phyloP scores from a whole-genome alignment of 2,888 invertebrate species.

The Phalera bucephala region DNA sequence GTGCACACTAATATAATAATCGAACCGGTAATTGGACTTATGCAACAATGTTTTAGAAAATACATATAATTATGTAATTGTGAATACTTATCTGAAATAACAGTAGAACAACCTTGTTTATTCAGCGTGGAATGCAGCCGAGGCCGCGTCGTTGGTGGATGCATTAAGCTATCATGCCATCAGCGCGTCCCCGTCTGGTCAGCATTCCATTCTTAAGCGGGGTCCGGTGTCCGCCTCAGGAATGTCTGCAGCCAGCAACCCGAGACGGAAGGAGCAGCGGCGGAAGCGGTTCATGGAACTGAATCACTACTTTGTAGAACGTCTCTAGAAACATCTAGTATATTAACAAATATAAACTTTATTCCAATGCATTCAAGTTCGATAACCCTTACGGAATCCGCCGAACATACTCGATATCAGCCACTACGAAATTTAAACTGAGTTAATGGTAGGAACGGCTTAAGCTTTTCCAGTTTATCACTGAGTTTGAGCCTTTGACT shows the following conservation, averaged over 20 bases:
- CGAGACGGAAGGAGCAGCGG: slow-evolving; percentile 80
- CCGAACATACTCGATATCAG: slow-evolving; percentile 30
- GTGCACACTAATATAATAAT: no score
- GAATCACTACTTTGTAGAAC: slow-evolving; percentile 33
- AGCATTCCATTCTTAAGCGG: slow-evolving; percentile 75
- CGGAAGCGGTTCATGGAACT: slow-evolving; percentile 80
- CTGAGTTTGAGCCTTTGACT: slow-evolving; percentile 16
- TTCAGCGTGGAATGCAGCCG: slow-evolving; percentile 55
- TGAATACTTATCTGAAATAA: slow-evolving; percentile 3
- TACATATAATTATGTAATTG: no score
- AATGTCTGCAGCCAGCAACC: slow-evolving; percentile 75
- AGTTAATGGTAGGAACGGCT: slow-evolving; percentile 18
- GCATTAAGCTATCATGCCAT: slow-evolving; percentile 73
- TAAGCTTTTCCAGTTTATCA: slow-evolving; percentile 19
- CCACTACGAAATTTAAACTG: slow-evolving; percentile 46
- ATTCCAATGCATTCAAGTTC: slow-evolving; percentile 16
- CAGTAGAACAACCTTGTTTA: slow-evolving; percentile 49
- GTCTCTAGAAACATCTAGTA: slow-evolving; percentile 22
- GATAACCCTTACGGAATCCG: slow-evolving; percentile 4
- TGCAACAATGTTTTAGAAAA: no score
- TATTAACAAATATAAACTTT: slow-evolving; percentile 29
- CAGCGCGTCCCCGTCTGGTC: slow-evolving; percentile 62
- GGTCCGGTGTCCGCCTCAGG: slow-evolving; percentile 69
- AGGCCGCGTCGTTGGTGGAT: slow-evolving; percentile 44
- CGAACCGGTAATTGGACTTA: no score